phyloP scores from a whole-genome alignment of 2,797 vertebrate species.

The Pseudopleuronectes americanus region DNA sequence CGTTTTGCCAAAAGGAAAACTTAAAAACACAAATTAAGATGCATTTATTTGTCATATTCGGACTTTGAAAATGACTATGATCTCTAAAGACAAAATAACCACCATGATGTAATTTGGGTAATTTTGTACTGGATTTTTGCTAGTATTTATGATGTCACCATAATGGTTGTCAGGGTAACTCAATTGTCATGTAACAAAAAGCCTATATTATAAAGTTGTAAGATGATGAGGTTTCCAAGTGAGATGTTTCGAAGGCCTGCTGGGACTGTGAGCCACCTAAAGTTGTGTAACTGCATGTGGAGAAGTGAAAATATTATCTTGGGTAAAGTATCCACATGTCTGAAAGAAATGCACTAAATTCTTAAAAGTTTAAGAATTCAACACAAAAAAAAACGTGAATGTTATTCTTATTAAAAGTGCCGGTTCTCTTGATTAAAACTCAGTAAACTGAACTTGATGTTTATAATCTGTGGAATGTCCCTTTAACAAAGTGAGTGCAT shows the following conservation, averaged over 20 bases:
- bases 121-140: background rate
- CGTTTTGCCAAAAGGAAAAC: constrained; percentile 2
- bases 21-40: background rate
- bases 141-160: background rate
- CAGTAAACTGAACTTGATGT: too few relatives aligned
- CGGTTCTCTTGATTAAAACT: too few relatives aligned
- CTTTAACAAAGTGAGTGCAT: too few relatives aligned
- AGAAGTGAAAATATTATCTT: too few relatives aligned
- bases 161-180: background rate
- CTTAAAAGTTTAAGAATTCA: too few relatives aligned
- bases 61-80: too few relatives aligned
- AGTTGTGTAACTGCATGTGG: background rate
- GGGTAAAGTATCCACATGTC: too few relatives aligned
- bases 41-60: background rate
- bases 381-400: too few relatives aligned
- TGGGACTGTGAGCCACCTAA: background rate
- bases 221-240: too few relatives aligned
- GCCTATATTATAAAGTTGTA: background rate
- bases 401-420: too few relatives aligned
- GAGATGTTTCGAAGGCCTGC: background rate
- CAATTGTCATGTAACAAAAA: background rate
- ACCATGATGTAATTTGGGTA: background rate
- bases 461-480: too few relatives aligned
- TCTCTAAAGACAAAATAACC: background rate
- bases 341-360: too few relatives aligned